Evolutionary conservation across 2,113 vertebrate genomes (phyloP), one percentile per base, ranked within the genome.

Genomic region (Hippocampus mohnikei): DNA sequence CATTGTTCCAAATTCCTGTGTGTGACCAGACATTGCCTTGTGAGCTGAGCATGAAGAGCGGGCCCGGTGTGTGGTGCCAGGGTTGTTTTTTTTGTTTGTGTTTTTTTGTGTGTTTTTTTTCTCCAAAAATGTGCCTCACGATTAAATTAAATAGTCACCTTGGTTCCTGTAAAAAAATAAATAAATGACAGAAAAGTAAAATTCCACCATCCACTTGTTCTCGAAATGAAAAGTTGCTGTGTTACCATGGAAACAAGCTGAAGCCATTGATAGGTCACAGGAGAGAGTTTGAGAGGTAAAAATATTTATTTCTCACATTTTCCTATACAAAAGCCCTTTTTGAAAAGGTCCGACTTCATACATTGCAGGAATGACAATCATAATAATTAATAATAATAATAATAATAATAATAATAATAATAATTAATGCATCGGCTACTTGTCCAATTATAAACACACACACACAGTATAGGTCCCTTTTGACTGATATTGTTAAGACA

Each of bases 241-340:
- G 7, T 74, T 76, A 48, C 12, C 7, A 50, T 65, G 41, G 41
- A 44, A 44, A 65, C 40, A 66, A 10, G 11, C 12, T 73, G 21
- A 76, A 69, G 40, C 53, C 52, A 70, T 62, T 67, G n/a, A n/a
- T 74, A 75, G 41, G 29, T 67, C 61, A 67, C 27, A 21, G 42
- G 66, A 66, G 41, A 75, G 67, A 70, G 70, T 67, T 81, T 77
- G 78, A 89, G 90, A 92, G 91, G 89, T 91, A 92, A 95, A 94
- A 94, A 89, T 88, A 95, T 97, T 98, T 97, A 96, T 97, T 94
- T 85, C 89, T 94, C 93, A 94, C 92, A 88, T 94, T 94, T 94
- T 90, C 90, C 91, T 95, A 94, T 93, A 96, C 91, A 95, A 90
- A 91, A 89, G 78, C 91, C 90, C 89, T 93, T 93, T 92, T 90